These are phyloP conservation scores for Labeo catla DNA, from an alignment of 2,113 vertebrate species.

Conservation along the genomic window DNA sequence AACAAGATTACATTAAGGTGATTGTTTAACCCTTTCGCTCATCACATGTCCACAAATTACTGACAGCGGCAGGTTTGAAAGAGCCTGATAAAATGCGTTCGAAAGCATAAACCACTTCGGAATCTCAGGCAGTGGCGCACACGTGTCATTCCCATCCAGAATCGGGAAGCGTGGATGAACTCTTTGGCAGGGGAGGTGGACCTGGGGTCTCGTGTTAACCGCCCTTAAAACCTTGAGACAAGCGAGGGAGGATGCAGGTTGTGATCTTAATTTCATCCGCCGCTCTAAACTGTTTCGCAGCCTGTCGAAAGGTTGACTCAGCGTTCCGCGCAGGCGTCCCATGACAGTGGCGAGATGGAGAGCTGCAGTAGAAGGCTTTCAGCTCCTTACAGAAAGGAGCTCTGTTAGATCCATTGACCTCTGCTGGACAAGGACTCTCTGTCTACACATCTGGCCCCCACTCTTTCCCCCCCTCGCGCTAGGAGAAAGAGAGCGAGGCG, in stretches of 20 bases:
- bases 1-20: conserved; percentile 66
- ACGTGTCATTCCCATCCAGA: conserved; percentile 28
- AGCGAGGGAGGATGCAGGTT: conserved; percentile 28
- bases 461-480: conserved; percentile 33
- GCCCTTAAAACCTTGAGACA: conserved; percentile 34
- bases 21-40: conserved; percentile 65
- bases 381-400: conserved; percentile 54
- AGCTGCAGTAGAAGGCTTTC: conserved; percentile 51
- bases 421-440: conserved; percentile 76
- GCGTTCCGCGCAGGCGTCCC: conserved; percentile 49
- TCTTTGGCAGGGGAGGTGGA: background rate
- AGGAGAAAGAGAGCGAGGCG: conserved; percentile 41
- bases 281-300: conserved; percentile 61
- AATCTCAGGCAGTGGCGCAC: background rate
- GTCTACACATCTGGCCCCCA: conserved; percentile 73
- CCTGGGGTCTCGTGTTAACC: conserved; percentile 7
- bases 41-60: conserved; percentile 46
- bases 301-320: conserved; percentile 56
- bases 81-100: conserved; percentile 28
- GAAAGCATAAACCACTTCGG: conserved; percentile 14
- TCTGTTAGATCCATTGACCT: conserved; percentile 80
- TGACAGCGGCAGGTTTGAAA: conserved; percentile 42
- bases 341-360: conserved; percentile 48
- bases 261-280: conserved; percentile 52
- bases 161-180: background rate